Evolutionary conservation across 1,140 invertebrate genomes (phyloP).

Genomic region (Asobara japonica): DNA sequence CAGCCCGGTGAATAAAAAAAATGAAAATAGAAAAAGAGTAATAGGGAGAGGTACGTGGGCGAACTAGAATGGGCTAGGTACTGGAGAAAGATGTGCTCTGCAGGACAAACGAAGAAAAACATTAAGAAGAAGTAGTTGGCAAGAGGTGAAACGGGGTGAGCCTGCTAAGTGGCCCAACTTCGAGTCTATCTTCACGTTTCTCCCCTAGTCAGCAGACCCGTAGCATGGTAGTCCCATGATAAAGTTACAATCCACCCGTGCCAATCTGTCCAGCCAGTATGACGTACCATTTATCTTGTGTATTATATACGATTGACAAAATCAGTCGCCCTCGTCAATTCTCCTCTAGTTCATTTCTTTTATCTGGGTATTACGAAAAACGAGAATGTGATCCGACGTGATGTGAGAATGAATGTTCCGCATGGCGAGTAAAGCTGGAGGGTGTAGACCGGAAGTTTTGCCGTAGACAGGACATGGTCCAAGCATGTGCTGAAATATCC

Average conservation of each 20-base stretch:
- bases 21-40: not conserved
- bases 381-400: slow-evolving; percentile 1
- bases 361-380: not conserved
- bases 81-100: slow-evolving; percentile 10
- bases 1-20: not conserved
- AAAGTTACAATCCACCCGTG: slow-evolving; percentile 25
- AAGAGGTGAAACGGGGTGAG: slow-evolving; percentile 40
- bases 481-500: slow-evolving; percentile 10
- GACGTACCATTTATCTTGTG: slow-evolving; percentile 8
- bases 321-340: slow-evolving; percentile 22
- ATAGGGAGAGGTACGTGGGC: slow-evolving; percentile 11
- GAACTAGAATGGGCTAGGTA: not conserved
- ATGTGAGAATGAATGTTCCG: slow-evolving; percentile 2
- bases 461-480: not conserved
- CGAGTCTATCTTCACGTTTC: slow-evolving; percentile 42
- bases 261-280: slow-evolving; percentile 17
- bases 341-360: slow-evolving; percentile 5
- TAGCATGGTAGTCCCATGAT: slow-evolving; percentile 24
- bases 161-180: slow-evolving; percentile 52
- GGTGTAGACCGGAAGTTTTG: not conserved
- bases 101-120: not conserved
- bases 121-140: slow-evolving; percentile 3
- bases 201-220: slow-evolving; percentile 32
- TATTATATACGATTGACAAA: slow-evolving; percentile 12
- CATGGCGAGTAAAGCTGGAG: not conserved